These are phyloP conservation scores for Nemapogon koenigi DNA, from an alignment of 2,888 invertebrate genomes.

Conservation along the genomic window DNA sequence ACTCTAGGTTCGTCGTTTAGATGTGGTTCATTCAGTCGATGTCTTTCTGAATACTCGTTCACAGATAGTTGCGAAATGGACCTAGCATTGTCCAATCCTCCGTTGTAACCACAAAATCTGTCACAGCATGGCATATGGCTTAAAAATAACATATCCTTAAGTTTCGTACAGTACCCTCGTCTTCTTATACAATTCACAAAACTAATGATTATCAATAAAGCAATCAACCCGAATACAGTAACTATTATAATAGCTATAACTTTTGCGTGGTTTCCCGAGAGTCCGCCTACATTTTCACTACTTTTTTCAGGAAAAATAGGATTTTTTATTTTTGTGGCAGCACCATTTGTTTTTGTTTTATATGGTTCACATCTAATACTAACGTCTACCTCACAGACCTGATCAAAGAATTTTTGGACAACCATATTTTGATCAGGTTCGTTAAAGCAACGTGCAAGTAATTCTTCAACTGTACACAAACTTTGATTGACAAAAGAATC, in stretches of 20 bases:
- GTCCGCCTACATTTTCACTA: slow-evolving; percentile 24
- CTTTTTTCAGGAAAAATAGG: slow-evolving; percentile 51
- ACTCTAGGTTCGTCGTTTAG: slow-evolving; percentile 36
- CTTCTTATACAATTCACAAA: slow-evolving; percentile 64
- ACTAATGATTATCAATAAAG: slow-evolving; percentile 59
- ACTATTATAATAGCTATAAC: slow-evolving; percentile 59
- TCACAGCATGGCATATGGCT: slow-evolving; percentile 45
- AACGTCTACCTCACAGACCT: slow-evolving; percentile 59
- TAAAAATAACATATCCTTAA: slow-evolving; percentile 44
- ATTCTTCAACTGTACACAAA: slow-evolving; percentile 66
- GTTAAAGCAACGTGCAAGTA: slow-evolving; percentile 70
- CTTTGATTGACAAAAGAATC: slow-evolving; percentile 57
- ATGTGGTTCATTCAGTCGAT: slow-evolving; percentile 63
- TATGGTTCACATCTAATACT: slow-evolving; percentile 66
- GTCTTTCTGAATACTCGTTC: slow-evolving; percentile 69
- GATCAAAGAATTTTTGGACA: slow-evolving; percentile 67
- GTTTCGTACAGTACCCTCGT: slow-evolving; percentile 56
- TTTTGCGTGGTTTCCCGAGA: slow-evolving; percentile 37
- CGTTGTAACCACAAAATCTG: slow-evolving; percentile 47
- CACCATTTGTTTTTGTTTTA: slow-evolving; percentile 32
- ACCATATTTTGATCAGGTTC: slow-evolving; percentile 68
- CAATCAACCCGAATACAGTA: slow-evolving; percentile 53
- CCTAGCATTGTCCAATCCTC: slow-evolving; percentile 61
- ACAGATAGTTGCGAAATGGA: slow-evolving; percentile 67
- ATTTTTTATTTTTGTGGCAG: slow-evolving; percentile 42